Conservation (phyloP, 2,113 vertebrate genomes). For the Azemiops feae region DNA sequence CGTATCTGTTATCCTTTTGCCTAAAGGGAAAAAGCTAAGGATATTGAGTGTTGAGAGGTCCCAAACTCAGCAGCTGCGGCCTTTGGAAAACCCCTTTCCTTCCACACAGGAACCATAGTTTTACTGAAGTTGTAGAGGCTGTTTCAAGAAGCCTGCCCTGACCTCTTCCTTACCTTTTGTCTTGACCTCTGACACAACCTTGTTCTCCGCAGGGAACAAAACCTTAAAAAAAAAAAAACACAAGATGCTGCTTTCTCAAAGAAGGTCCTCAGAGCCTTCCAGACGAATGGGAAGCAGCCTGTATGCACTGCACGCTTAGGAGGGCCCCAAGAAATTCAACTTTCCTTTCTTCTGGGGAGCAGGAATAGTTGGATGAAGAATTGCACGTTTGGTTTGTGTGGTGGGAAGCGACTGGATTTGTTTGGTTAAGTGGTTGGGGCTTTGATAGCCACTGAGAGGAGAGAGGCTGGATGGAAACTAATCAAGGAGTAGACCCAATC, state of each 20-base stretch:
- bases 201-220: constrained; percentile 46
- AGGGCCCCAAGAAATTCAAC: constrained; percentile 56
- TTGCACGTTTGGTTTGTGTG: constrained; percentile 12
- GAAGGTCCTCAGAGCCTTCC: constrained; percentile 38
- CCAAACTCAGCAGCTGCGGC: not conserved
- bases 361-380: no score
- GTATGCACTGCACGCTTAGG: not conserved
- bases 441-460: constrained; percentile 23
- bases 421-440: not conserved
- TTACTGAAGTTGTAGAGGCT: constrained; percentile 24
- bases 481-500: no score
- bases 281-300: constrained; percentile 58
- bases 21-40: not conserved
- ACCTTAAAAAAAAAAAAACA: constrained; percentile 38
- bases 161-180: not conserved
- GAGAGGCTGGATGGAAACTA: constrained; percentile 12
- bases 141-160: constrained; percentile 27
- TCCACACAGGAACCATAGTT: constrained; percentile 3
- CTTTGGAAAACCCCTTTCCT: constrained; percentile 3
- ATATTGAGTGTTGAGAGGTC: not conserved
- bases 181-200: constrained; percentile 47
- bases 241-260: constrained; percentile 58
- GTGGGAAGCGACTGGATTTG: constrained; percentile 28
- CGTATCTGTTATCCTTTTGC: not conserved
- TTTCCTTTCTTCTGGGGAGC: constrained; percentile 50